Conservation (phyloP, 2,888 invertebrate genomes). For the Drosophila conformis region DNA sequence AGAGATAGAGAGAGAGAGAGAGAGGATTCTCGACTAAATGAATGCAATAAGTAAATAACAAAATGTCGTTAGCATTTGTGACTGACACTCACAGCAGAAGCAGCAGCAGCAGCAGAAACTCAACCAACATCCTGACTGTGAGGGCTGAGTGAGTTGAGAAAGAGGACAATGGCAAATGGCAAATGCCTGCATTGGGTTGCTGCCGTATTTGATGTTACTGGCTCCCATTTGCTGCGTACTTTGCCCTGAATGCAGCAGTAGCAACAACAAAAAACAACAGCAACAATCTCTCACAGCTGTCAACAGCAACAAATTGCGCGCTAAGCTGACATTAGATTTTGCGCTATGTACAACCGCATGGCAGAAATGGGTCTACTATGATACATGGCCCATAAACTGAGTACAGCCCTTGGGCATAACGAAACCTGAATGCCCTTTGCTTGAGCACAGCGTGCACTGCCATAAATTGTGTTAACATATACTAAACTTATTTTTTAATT, state of each 20-base stretch:
- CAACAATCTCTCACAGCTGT: constrained; percentile 74
- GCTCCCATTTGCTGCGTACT: constrained; percentile 54
- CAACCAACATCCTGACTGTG: constrained; percentile 18
- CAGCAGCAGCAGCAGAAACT: constrained; percentile 15
- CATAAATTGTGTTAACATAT: not conserved
- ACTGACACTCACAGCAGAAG: constrained; percentile 65
- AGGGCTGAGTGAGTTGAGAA: constrained; percentile 28
- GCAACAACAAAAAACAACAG: constrained; percentile 33
- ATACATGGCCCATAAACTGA: constrained; percentile 56
- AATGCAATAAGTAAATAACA: constrained; percentile 82
- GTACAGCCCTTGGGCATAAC: constrained; percentile 10
- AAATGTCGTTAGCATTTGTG: constrained; percentile 79
- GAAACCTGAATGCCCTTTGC: constrained; percentile 34
- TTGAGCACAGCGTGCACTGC: not conserved
- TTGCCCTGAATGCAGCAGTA: constrained; percentile 48
- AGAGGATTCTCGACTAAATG: constrained; percentile 67
- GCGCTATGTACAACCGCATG: constrained; percentile 60
- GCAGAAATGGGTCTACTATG: constrained; percentile 59
- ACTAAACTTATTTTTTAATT: not conserved
- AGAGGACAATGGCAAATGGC: constrained; percentile 67
- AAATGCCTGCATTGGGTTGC: constrained; percentile 63
- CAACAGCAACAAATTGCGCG: constrained; percentile 76
- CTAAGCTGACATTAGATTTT: constrained; percentile 76
- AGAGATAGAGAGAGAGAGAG: constrained; percentile 11
- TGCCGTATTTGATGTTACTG: constrained; percentile 65